phyloP scores from a whole-genome alignment of 2,113 vertebrate species.

The Pseudonaja textilis region DNA sequence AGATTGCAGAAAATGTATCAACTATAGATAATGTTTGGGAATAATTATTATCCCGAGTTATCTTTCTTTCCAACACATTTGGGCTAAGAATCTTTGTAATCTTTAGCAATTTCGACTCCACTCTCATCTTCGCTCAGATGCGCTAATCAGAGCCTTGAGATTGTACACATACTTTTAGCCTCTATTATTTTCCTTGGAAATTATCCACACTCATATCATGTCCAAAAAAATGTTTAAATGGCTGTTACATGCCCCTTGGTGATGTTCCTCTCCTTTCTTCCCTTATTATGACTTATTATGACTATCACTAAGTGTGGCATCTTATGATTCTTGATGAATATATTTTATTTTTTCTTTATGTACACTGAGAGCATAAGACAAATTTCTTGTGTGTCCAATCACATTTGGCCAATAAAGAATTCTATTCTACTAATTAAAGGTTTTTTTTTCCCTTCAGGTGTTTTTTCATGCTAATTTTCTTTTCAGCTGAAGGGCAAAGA shows the following conservation, averaged over 20 bases:
- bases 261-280: not conserved
- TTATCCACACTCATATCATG: not conserved
- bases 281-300: not conserved
- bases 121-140: not conserved
- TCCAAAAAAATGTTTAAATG: not conserved
- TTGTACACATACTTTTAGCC: not conserved
- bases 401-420: no score
- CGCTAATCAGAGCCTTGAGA: not conserved
- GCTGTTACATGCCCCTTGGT: slow-evolving; percentile 13
- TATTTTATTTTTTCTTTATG: no score
- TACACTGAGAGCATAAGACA: no score
- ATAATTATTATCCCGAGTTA: not conserved
- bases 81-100: not conserved
- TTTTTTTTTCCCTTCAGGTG: slow-evolving; percentile 53
- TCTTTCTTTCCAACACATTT: not conserved
- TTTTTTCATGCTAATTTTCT: slow-evolving; percentile 50
- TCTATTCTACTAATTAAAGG: slow-evolving; percentile 16
- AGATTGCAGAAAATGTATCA: not conserved
- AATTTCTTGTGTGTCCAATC: no score
- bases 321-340: no score
- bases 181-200: not conserved
- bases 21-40: not conserved
- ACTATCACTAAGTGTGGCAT: no score
- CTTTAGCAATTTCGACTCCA: not conserved
- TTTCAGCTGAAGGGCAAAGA: slow-evolving; percentile 50